Conservation (phyloP, 2,888 invertebrate genomes). For the Dolichopus griseipennis region DNA sequence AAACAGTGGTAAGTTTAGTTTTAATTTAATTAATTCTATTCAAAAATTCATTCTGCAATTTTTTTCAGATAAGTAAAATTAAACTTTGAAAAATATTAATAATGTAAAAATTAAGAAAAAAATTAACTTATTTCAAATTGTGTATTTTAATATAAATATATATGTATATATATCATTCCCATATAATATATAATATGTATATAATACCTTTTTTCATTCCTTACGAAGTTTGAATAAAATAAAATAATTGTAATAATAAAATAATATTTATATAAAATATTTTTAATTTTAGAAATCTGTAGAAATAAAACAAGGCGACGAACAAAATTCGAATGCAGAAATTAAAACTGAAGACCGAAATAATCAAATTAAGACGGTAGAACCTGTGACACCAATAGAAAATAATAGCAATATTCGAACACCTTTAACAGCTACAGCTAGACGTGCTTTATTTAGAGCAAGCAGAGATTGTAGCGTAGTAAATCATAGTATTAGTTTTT, state of each 20-base stretch:
- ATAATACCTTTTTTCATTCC: too few relatives aligned
- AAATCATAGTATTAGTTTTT: not conserved
- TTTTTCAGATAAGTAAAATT: too few relatives aligned
- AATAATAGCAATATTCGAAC: not conserved
- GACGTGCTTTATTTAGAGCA: constrained; percentile 28
- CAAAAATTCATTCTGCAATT: too few relatives aligned
- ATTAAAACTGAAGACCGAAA: not conserved
- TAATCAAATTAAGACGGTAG: constrained; percentile 1
- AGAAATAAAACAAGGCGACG: not conserved
- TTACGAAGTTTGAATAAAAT: too few relatives aligned
- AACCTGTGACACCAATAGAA: not conserved
- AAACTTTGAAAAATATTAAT: too few relatives aligned
- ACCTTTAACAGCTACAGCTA: constrained; percentile 22
- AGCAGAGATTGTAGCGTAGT: constrained; percentile 17
- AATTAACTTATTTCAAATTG: too few relatives aligned
- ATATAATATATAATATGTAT: too few relatives aligned
- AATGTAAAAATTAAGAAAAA: too few relatives aligned
- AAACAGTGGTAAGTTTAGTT: not conserved
- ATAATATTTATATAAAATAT: not conserved
- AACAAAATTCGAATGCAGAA: not conserved
- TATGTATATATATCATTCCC: too few relatives aligned
- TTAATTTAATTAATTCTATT: too few relatives aligned
- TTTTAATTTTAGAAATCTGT: constrained; percentile 2
- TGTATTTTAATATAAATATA: too few relatives aligned
- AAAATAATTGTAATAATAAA: too few relatives aligned